Evolutionary conservation across 2,113 vertebrate genomes (phyloP).

Genomic region (Tretioscincus oriximinensis): DNA sequence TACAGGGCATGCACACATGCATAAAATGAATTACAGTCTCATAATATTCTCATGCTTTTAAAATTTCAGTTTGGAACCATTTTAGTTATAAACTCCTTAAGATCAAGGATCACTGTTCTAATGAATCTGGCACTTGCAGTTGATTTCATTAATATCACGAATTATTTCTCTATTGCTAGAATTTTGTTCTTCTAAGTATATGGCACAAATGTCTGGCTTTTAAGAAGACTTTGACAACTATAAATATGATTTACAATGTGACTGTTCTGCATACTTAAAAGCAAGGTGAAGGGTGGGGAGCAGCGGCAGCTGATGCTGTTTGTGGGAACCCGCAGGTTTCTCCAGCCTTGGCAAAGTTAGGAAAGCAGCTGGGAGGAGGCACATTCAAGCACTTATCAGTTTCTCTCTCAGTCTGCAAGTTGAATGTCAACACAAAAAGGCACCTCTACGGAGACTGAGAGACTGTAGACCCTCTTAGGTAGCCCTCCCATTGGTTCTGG

Average conservation of each 20-base stretch:
- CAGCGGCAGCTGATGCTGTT: too few species aligned
- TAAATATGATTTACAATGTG: constrained; percentile 56
- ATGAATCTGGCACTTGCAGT: constrained; percentile 56
- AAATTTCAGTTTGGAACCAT: constrained; percentile 60
- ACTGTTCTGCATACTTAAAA: constrained; percentile 18
- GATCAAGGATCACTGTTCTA: constrained; percentile 69
- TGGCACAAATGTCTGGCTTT: constrained; percentile 62
- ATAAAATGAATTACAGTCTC: constrained; percentile 54
- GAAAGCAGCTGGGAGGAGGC: too few species aligned
- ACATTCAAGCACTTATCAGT: too few species aligned
- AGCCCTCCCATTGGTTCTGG: too few species aligned
- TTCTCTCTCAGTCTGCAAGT: too few species aligned
- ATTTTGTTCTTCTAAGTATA: constrained; percentile 56
- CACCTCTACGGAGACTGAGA: too few species aligned
- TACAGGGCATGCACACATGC: not conserved
- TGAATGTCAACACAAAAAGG: too few species aligned
- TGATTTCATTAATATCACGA: constrained; percentile 45
- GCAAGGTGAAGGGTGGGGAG: not conserved
- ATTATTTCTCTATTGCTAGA: constrained; percentile 63
- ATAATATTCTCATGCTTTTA: constrained; percentile 56
- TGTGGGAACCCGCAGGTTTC: too few species aligned
- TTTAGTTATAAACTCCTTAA: constrained; percentile 65
- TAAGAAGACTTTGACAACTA: constrained; percentile 56
- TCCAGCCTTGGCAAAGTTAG: too few species aligned
- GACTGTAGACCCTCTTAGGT: too few species aligned